Conservation (phyloP, 2,113 vertebrate species). For the Myrmophylax atrothorax region DNA sequence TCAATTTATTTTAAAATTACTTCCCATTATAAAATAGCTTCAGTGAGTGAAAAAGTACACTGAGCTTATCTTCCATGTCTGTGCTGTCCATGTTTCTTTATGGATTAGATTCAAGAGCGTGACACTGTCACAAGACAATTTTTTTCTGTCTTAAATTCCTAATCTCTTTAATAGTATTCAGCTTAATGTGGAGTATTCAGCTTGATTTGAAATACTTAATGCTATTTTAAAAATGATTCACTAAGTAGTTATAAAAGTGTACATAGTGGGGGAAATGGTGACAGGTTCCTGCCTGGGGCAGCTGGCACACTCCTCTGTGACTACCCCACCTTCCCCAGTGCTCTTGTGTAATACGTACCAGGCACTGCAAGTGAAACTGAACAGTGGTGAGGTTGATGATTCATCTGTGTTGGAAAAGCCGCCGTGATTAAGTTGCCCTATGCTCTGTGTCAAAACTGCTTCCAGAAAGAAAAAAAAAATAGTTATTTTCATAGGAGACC, state of each 20-base stretch:
- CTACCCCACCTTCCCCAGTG: not conserved
- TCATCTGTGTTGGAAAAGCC: not conserved
- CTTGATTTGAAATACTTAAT: not conserved
- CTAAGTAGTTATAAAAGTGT: not conserved
- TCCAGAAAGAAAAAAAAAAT: not conserved
- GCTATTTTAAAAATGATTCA: not conserved
- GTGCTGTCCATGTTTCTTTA: not conserved
- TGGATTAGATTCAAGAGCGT: not conserved
- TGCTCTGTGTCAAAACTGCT: not conserved
- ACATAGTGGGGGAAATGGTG: accelerated
- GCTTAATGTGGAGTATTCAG: not conserved
- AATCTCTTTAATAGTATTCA: not conserved
- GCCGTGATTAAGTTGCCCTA: not conserved
- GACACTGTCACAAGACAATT: not conserved
- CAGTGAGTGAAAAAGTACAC: not conserved
- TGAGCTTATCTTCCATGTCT: not conserved
- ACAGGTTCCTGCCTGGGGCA: not conserved
- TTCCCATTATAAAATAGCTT: not conserved
- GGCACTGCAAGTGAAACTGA: not conserved
- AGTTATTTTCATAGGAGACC: not conserved
- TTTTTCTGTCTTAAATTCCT: not conserved
- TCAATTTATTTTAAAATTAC: not conserved
- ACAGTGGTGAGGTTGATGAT: accelerated
- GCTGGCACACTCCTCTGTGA: accelerated
- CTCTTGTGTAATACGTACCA: not conserved